Evolutionary conservation across 2,113 vertebrate genomes (phyloP), one percentile per base, ranked within the genome.

Genomic region (Sander vitreus): DNA sequence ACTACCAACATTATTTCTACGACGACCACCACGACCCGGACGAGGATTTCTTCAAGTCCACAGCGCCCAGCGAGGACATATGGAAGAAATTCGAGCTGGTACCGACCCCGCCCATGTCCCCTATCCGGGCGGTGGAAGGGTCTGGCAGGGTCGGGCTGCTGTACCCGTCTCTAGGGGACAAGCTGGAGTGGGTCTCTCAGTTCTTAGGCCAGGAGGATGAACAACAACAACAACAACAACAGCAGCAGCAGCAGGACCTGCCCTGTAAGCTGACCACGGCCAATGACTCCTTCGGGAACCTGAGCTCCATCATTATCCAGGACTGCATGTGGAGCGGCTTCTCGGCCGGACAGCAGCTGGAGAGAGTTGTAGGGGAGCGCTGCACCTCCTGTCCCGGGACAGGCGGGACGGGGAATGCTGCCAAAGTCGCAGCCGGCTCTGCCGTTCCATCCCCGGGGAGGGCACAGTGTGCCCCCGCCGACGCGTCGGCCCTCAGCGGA

Each of bases 41-140:
- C 64, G 97, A 98, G 93, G 97, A 98, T 92, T 97, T 97, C 89
- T 97, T 97, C 88, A 97, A 97, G 89, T 98, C 96, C 81, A 97
- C 97, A 5, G 97, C 97, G 13, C 97, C 97, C 90, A 98, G 98
- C 78, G 97, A 98, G 93, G 98, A 99, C 91, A 98, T 99, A 85
- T 99, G 98, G 98, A 98, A 99, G 94, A 99, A 99, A 95, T 99
- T 99, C 85, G 97, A 99, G 93, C 95, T 98, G 88, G 97, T 99
- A 2, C 97, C 97, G 80, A 98, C 97, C 84, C 97, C 97, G 67
- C 97, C 97, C 87, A 92, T 95, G 92, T 97, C 97, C 63, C 96
- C 97, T 1, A 92, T 96, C 84, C 95, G 96, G 86, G 60, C 88
- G 21, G 90, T 89, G 16, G 96, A 95, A 15, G 94, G 94, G 81